Conservation (phyloP, 2,888 invertebrate species). For the Gibbula magus region DNA sequence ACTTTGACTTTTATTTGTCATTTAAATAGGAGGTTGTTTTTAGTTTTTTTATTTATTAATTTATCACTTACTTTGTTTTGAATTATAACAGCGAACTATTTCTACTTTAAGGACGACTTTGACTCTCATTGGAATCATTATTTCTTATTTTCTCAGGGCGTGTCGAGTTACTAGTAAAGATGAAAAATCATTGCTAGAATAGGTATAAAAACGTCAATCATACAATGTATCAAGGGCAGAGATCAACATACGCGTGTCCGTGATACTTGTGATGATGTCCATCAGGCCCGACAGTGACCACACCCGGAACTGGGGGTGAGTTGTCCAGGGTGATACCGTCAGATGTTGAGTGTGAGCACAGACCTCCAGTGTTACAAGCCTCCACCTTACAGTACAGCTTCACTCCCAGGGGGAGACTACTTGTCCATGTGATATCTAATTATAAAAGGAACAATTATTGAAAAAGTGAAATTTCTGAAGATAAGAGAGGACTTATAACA, state of each 20-base stretch:
- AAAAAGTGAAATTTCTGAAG: not conserved
- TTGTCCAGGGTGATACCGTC: conserved; percentile 52
- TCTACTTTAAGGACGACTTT: too few species aligned
- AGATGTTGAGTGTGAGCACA: conserved; percentile 44
- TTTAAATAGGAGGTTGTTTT: too few species aligned
- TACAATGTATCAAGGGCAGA: not conserved
- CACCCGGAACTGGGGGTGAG: conserved; percentile 51
- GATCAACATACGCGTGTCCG: conserved; percentile 33
- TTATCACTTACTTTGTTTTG: too few species aligned
- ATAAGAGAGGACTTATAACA: not conserved
- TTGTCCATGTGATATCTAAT: conserved; percentile 39
- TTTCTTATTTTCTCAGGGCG: too few species aligned
- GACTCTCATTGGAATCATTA: too few species aligned
- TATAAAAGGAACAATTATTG: not conserved
- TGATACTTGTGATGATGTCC: conserved; percentile 30
- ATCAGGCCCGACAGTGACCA: conserved; percentile 36
- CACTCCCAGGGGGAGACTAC: conserved; percentile 39
- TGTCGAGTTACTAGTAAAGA: too few species aligned
- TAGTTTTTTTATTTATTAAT: too few species aligned
- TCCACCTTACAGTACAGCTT: conserved; percentile 46
- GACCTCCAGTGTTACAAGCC: conserved; percentile 50
- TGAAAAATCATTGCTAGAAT: not conserved
- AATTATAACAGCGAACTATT: too few species aligned
- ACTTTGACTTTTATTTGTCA: too few species aligned
- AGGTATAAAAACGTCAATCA: not conserved